Evolutionary conservation across 2,113 vertebrate genomes (phyloP).

Genomic region (Excalfactoria chinensis): DNA sequence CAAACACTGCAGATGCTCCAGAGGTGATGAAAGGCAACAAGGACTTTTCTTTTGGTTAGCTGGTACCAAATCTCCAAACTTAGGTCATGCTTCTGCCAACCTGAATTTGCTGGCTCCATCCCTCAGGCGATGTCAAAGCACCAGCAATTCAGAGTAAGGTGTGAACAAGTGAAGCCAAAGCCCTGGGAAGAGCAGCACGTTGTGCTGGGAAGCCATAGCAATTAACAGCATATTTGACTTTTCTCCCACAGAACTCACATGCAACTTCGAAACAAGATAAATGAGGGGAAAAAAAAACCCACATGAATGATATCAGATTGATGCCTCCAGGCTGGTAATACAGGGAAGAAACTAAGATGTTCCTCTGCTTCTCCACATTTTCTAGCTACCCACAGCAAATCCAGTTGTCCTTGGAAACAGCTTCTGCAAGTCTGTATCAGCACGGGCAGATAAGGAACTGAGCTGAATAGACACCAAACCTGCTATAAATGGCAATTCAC

Average conservation of each 20-base stretch:
- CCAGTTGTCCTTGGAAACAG: not conserved
- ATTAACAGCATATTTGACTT: not conserved
- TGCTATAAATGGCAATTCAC: not conserved
- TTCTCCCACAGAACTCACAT: not conserved
- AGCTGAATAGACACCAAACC: not conserved
- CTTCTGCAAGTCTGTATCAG: conserved; percentile 3
- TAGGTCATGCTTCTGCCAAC: accelerated
- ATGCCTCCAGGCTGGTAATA: not conserved
- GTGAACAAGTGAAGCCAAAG: not conserved
- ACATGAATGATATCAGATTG: not conserved
- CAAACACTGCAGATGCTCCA: not conserved
- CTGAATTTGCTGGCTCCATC: not conserved
- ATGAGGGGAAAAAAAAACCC: accelerated
- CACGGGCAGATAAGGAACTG: not conserved
- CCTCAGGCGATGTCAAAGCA: not conserved
- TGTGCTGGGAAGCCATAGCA: not conserved
- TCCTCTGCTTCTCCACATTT: not conserved
- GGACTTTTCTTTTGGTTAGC: not conserved
- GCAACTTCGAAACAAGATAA: not conserved
- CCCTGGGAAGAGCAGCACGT: not conserved
- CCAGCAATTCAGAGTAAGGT: accelerated
- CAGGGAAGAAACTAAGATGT: not conserved
- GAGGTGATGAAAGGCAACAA: not conserved
- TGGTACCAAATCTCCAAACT: not conserved
- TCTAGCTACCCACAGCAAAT: not conserved